Base-by-base conservation (phyloP, 2,797 vertebrate species). In the Oryzias sinensis region DNA sequence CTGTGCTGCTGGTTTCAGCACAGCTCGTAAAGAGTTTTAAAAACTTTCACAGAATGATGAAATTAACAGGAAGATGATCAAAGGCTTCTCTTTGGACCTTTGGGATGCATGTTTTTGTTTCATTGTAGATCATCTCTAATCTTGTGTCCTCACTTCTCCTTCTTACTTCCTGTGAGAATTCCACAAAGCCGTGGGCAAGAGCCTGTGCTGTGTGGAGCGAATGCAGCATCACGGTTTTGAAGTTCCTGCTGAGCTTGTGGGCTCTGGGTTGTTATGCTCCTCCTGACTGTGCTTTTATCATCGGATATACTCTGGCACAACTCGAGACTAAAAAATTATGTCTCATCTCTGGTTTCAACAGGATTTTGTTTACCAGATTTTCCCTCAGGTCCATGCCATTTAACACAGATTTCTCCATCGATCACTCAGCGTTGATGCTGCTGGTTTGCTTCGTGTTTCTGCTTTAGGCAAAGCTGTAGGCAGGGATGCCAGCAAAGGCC, bases 151-250 rank as follows among this genome's bases (percentile, higher is more conserved):
- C 76, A 33, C 72, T 59, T 68, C 54, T 68, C 58, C 57, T 72
- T 49, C 43, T 37, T 54, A 53, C 74, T 79, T 79, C 77, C 75
- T 71, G 3, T 40, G 80, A 82, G 81, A 66, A 55, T 82, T 74
- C 62, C 43, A 42, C 64, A 41, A 37, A 46, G 68, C 81, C 68
- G 42, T 45, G 61, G 79, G 80, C 78, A 41, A 59, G 53, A 75
- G 53, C 47, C 14, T 6, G n/a, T 50, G 25, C 29, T 29, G 61
- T 29, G 70, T 24, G 16, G 49, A 68, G 70, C 72, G 69, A 69
- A 88, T 75, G 70, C 62, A 64, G 77, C 74, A 20, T 56, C 33
- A 20, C 62, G 56, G 74, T 74, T 72, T 72, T 71, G 62, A 78
- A 75, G 68, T 73, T 68, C 66, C 40, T 62, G 68, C 76, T 76